A percentile compares a stretch with the other conserved stretches of the same genome.
Conservation (phyloP, 30 jellyfish, hydroid and myxozoan species). For the Aurelia sp. region DNA sequence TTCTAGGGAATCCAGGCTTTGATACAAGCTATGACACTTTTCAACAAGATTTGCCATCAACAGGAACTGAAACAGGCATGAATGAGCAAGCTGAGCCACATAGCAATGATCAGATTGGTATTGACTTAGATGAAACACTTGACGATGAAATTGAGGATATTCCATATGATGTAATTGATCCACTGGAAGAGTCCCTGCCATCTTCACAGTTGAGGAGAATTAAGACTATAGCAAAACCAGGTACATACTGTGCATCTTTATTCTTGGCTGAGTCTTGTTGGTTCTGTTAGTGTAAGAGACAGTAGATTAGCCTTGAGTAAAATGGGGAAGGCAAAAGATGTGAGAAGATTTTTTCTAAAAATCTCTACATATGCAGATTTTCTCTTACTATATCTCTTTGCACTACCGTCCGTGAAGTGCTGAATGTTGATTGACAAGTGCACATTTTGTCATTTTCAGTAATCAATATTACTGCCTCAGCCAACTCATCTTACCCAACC, state of each 20-base stretch:
- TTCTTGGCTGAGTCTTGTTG: too few relatives aligned
- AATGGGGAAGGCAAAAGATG: too few relatives aligned
- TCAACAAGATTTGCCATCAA: neutral
- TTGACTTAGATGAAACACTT: conserved; percentile 2
- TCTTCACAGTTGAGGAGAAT: conserved; percentile 57
- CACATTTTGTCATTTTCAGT: too few relatives aligned
- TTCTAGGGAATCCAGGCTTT: conserved; percentile 31
- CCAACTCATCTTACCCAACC: too few relatives aligned
- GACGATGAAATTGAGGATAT: conserved; percentile 48
- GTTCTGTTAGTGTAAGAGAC: too few relatives aligned
- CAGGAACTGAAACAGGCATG: neutral
- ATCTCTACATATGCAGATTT: too few relatives aligned
- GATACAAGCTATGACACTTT: conserved; percentile 26
- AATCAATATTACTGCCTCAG: too few relatives aligned
- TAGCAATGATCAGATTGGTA: conserved; percentile 5
- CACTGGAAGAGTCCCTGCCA: conserved; percentile 58
- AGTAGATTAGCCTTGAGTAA: too few relatives aligned
- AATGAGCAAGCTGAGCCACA: conserved; percentile 9
- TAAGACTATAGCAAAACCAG: conserved; percentile 56
- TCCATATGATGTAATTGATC: conserved; percentile 23
- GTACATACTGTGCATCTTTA: neutral
- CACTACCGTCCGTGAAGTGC: too few relatives aligned
- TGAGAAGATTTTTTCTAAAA: too few relatives aligned
- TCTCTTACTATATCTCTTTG: too few relatives aligned
- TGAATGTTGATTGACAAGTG: too few relatives aligned